phyloP scores from a whole-genome alignment of 2,888 invertebrate genomes.

The Mylabris sibirica region DNA sequence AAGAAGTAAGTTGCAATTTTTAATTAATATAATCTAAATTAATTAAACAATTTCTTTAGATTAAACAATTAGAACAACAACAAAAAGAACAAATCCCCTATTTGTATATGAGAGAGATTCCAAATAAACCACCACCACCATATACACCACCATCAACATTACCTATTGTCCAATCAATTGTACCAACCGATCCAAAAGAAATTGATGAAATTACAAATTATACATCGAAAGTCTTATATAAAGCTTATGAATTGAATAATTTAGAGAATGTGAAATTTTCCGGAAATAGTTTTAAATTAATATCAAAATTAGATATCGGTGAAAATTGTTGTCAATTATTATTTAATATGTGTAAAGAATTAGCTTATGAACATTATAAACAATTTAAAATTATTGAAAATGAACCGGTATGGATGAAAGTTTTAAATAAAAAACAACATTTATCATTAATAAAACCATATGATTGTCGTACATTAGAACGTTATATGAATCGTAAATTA shows the following conservation, averaged over 20 bases:
- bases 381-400: slow-evolving; percentile 59
- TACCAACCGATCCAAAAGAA: slow-evolving; percentile 62
- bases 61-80: slow-evolving; percentile 66
- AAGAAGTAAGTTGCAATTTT: slow-evolving; percentile 63
- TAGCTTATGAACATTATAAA: slow-evolving; percentile 64
- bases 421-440: slow-evolving; percentile 54
- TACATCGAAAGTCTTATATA: slow-evolving; percentile 61
- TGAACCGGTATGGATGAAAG: slow-evolving; percentile 64
- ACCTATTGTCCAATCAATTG: slow-evolving; percentile 50
- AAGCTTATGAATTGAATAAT: slow-evolving; percentile 57
- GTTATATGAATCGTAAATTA: slow-evolving; percentile 63
- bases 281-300: slow-evolving; percentile 48
- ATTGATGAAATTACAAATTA: slow-evolving; percentile 61
- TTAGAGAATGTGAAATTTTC: slow-evolving; percentile 53
- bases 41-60: slow-evolving; percentile 55
- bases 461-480: slow-evolving; percentile 62
- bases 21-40: slow-evolving; percentile 12
- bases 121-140: slow-evolving; percentile 79
- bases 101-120: slow-evolving; percentile 71
- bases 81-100: slow-evolving; percentile 65
- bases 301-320: slow-evolving; percentile 52
- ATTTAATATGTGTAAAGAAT: slow-evolving; percentile 70
- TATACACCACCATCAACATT: slow-evolving; percentile 70
- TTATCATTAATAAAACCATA: slow-evolving; percentile 61
- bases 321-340: slow-evolving; percentile 67